phyloP scores from a whole-genome alignment of 2,797 vertebrate genomes.

The Takifugu rubripes region DNA sequence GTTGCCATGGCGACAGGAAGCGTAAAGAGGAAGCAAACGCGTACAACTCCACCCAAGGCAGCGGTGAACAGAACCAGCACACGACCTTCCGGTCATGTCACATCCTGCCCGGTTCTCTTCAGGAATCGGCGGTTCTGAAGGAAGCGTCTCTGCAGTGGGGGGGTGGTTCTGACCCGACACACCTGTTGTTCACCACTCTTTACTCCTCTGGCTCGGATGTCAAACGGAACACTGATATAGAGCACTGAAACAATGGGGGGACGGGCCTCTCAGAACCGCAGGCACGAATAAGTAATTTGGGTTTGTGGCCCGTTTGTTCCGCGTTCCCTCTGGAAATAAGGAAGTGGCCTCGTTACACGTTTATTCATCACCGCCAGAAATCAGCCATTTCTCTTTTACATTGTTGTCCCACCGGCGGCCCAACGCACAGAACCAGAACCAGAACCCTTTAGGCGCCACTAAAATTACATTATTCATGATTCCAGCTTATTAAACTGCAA shows the following conservation, averaged over 20 bases:
- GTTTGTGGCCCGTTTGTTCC: constrained; percentile 21
- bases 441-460: constrained; percentile 10
- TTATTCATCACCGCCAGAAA: constrained; percentile 43
- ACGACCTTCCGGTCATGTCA: no score
- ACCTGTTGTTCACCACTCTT: no score
- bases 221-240: no score
- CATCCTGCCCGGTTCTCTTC: no score
- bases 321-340: constrained; percentile 29
- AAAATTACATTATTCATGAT: constrained; percentile 29
- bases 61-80: no score
- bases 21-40: no score
- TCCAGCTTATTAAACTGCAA: constrained; percentile 24
- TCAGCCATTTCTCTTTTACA: constrained; percentile 33
- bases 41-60: no score
- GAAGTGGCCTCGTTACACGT: constrained; percentile 35
- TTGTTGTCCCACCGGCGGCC: constrained; percentile 15
- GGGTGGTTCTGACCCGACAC: no score
- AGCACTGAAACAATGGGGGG: constrained; percentile 1
- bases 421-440: constrained; percentile 12
- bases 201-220: no score
- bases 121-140: no score
- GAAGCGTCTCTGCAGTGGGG: no score
- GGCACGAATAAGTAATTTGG: constrained; percentile 15
- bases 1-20: no score
- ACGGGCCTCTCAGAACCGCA: constrained; percentile 1